A percentile compares a stretch with the other conserved stretches of the same genome.
These are phyloP conservation scores for Perizoma flavofasciatum DNA, from an alignment of 2,888 invertebrate species.

Conservation along the genomic window DNA sequence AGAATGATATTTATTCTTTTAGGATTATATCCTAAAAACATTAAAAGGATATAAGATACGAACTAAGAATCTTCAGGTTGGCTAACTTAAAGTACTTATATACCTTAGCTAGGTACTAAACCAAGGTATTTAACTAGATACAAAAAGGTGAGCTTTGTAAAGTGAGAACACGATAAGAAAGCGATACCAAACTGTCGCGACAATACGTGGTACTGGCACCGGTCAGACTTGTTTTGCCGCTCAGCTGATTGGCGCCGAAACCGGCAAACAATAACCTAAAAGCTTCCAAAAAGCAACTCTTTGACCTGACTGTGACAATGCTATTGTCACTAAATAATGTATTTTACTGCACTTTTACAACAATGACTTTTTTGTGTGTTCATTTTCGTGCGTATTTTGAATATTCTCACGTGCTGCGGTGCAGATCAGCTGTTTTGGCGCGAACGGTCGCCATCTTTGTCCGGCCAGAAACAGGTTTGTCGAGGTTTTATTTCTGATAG, in stretches of 20 bases:
- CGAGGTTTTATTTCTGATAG: no score
- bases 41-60: no score
- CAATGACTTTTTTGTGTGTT: slow-evolving; percentile 19
- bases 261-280: slow-evolving; percentile 26
- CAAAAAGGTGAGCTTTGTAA: background rate
- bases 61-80: no score
- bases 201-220: slow-evolving; percentile 21
- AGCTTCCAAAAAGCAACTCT: slow-evolving; percentile 19
- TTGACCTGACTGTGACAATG: slow-evolving; percentile 19
- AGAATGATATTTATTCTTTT: no score
- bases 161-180: slow-evolving; percentile 15
- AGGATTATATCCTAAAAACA: no score
- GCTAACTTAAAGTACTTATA: no score
- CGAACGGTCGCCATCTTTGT: slow-evolving; percentile 22
- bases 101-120: no score
- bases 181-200: slow-evolving; percentile 22
- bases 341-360: slow-evolving; percentile 20
- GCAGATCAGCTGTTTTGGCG: slow-evolving; percentile 31
- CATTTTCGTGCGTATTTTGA: slow-evolving; percentile 11
- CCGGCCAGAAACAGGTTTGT: background rate
- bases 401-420: slow-evolving; percentile 29
- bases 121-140: background rate
- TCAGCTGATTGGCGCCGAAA: slow-evolving; percentile 43
- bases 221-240: slow-evolving; percentile 31
- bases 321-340: slow-evolving; percentile 16